Conservation (phyloP, 2,888 invertebrate genomes). For the Aspidapion aeneum region DNA sequence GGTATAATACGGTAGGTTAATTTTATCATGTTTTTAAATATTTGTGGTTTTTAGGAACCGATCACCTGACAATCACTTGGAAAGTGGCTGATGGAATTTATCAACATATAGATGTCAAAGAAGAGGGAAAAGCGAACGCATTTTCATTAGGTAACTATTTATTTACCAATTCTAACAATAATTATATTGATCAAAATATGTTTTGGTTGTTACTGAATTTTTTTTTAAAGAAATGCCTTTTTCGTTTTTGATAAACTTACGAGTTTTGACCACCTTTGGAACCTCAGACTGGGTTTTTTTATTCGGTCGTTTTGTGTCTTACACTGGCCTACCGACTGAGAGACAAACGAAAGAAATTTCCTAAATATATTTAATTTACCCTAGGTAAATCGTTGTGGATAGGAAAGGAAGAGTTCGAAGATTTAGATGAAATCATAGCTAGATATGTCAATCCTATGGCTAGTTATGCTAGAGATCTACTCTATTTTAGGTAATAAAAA, state of each 20-base stretch:
- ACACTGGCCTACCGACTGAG: too few relatives aligned
- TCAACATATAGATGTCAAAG: constrained; percentile 94
- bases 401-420: constrained; percentile 92
- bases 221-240: too few relatives aligned
- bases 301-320: too few relatives aligned
- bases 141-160: constrained; percentile 88
- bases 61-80: constrained; percentile 98
- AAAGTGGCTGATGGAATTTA: constrained; percentile 93
- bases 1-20: too few relatives aligned
- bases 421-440: constrained; percentile 98
- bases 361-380: too few relatives aligned
- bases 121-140: constrained; percentile 94
- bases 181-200: too few relatives aligned
- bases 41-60: constrained; percentile 49
- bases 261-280: too few relatives aligned
- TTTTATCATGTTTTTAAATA: background rate
- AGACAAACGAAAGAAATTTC: too few relatives aligned
- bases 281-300: too few relatives aligned
- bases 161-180: too few relatives aligned
- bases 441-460: constrained; percentile 97
- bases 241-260: constrained; percentile 5
- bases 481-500: constrained; percentile 66
- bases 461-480: constrained; percentile 82
- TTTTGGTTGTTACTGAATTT: too few relatives aligned
- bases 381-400: constrained; percentile 81